A percentile compares a stretch with the other conserved stretches of the same genome.
These are phyloP conservation scores for Octonoba sinensis DNA, from an alignment of 2,888 invertebrate genomes.

Conservation along the genomic window DNA sequence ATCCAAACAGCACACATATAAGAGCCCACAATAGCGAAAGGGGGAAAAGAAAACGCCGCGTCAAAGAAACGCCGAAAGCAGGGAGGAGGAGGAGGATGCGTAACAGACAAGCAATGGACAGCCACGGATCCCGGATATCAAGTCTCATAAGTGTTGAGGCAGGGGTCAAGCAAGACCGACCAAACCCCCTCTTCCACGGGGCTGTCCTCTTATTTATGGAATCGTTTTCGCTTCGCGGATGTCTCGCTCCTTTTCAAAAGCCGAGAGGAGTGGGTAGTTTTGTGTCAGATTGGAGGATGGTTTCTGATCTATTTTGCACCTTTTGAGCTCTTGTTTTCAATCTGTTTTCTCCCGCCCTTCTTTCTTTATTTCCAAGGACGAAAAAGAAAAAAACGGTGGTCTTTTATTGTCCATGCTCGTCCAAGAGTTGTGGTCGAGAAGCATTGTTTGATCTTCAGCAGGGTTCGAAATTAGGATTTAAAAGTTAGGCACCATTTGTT, in stretches of 20 bases:
- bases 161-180: slow-evolving; percentile 23
- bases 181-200: slow-evolving; percentile 3
- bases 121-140: slow-evolving; percentile 45
- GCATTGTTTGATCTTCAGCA: too few species aligned
- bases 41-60: not conserved
- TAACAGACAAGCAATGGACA: slow-evolving; percentile 28
- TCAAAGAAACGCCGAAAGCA: not conserved
- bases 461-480: too few species aligned
- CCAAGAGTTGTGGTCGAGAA: too few species aligned
- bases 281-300: slow-evolving; percentile 25
- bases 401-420: too few species aligned
- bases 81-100: slow-evolving; percentile 12
- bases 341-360: too few species aligned
- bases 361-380: too few species aligned
- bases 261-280: slow-evolving; percentile 22
- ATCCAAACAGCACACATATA: too few species aligned
- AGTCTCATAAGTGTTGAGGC: slow-evolving; percentile 25
- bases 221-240: not conserved
- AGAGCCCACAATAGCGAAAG: too few species aligned
- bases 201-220: slow-evolving; percentile 13
- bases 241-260: not conserved
- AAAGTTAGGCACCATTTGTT: too few species aligned
- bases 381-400: too few species aligned
- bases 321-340: not conserved
- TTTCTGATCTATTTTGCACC: slow-evolving; percentile 39